A percentile compares a stretch with the other conserved stretches of the same genome.
Conservation (phyloP, 2,113 vertebrate species). For the Poeciliopsis prolifica region DNA sequence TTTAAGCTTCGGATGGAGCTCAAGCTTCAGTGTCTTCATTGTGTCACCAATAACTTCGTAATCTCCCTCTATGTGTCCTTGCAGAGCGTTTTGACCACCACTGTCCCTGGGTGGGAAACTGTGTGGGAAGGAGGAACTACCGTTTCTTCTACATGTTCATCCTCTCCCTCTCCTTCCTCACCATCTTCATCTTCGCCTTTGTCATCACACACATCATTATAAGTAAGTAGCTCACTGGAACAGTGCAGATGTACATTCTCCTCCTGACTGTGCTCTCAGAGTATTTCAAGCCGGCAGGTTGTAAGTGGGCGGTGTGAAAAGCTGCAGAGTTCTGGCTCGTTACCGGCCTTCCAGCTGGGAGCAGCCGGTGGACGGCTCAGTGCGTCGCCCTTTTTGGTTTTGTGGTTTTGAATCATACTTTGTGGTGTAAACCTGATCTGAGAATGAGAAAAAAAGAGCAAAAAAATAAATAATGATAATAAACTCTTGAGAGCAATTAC, state of each 20-base stretch:
- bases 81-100: slow-evolving; percentile 99
- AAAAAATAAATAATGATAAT: slow-evolving; percentile 1
- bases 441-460: background rate
- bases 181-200: slow-evolving; percentile 98
- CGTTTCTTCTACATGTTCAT: slow-evolving; percentile 99
- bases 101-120: slow-evolving; percentile 99
- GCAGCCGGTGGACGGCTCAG: slow-evolving; percentile 36
- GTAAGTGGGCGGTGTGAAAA: slow-evolving; percentile 64
- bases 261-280: slow-evolving; percentile 32
- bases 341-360: slow-evolving; percentile 55
- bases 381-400: slow-evolving; percentile 2
- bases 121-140: slow-evolving; percentile 99
- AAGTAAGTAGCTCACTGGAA: slow-evolving; percentile 86
- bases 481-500: background rate
- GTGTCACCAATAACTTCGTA: slow-evolving; percentile 7
- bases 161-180: slow-evolving; percentile 99
- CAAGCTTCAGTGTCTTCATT: background rate
- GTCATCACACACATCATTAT: slow-evolving; percentile 97
- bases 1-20: background rate
- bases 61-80: slow-evolving; percentile 47
- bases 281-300: slow-evolving; percentile 60
- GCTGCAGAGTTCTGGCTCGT: slow-evolving; percentile 58
- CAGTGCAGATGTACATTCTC: slow-evolving; percentile 13
- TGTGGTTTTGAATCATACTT: slow-evolving; percentile 15
- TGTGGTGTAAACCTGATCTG: slow-evolving; percentile 23